Conservation (phyloP, 2,797 vertebrate genomes). For the Acipenser oxyrinchus region DNA sequence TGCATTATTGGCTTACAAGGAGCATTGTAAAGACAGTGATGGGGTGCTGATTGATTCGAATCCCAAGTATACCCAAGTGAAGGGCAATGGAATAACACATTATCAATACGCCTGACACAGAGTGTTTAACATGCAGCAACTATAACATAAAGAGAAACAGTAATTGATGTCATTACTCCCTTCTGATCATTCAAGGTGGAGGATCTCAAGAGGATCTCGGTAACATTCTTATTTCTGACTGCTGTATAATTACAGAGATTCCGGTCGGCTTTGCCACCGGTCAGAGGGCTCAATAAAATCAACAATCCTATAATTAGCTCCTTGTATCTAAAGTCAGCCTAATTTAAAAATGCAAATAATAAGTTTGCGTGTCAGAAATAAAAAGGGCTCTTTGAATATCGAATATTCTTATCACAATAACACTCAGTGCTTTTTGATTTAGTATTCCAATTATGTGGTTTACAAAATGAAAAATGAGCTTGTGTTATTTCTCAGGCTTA, state of each 20-base stretch:
- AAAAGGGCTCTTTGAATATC: conserved; percentile 39
- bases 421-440: conserved; percentile 39
- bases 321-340: conserved; percentile 43
- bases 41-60: conserved; percentile 19
- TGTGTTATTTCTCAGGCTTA: conserved; percentile 49
- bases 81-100: conserved; percentile 36
- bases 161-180: conserved; percentile 48
- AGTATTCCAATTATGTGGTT: conserved; percentile 55
- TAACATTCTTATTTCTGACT: conserved; percentile 31
- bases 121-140: conserved; percentile 50
- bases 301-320: conserved; percentile 53
- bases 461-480: conserved; percentile 62
- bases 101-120: conserved; percentile 37
- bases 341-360: conserved; percentile 60
- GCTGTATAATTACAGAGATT: conserved; percentile 42
- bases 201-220: conserved; percentile 41
- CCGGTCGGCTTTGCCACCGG: conserved; percentile 43
- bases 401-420: conserved; percentile 44
- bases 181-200: conserved; percentile 51
- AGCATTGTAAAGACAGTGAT: neutral
- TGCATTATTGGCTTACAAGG: neutral
- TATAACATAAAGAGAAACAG: conserved; percentile 41
- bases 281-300: conserved; percentile 42
- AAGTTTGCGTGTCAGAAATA: conserved; percentile 37
- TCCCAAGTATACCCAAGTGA: conserved; percentile 29